phyloP scores from a whole-genome alignment of 1,140 invertebrate genomes.

The Calycopis cecrops region DNA sequence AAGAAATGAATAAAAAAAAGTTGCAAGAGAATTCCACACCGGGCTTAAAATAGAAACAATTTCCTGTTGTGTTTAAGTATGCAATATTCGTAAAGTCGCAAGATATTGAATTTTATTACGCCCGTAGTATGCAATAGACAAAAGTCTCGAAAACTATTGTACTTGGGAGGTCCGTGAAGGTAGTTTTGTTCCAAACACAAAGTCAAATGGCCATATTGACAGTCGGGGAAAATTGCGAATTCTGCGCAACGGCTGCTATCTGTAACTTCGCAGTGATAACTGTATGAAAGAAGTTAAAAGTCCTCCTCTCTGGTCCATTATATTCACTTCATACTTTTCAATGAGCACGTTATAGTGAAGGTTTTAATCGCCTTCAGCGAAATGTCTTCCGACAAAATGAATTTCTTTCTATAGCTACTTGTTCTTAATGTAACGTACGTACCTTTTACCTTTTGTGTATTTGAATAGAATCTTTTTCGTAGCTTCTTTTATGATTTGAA shows the following conservation, averaged over 20 bases:
- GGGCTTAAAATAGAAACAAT: constrained; percentile 10
- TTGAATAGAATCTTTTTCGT: no score
- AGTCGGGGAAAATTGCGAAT: constrained; percentile 5
- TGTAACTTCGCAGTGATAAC: not conserved
- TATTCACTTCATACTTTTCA: constrained; percentile 5
- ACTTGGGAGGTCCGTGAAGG: not conserved
- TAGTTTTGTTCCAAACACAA: not conserved
- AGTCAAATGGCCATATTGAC: constrained; percentile 8
- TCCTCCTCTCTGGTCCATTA: constrained; percentile 2
- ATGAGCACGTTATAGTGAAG: not conserved
- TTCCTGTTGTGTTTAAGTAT: constrained; percentile 8
- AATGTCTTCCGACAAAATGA: constrained; percentile 8
- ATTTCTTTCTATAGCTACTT: constrained; percentile 2
- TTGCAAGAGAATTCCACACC: no score
- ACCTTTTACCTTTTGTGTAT: not conserved
- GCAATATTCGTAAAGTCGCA: constrained; percentile 10
- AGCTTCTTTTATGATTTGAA: no score
- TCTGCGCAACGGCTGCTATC: not conserved
- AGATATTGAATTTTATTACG: constrained; percentile 10
- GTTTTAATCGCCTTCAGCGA: constrained; percentile 9
- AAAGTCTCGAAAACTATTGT: constrained; percentile 5
- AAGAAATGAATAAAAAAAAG: no score
- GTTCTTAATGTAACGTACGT: constrained; percentile 5
- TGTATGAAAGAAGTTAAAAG: constrained; percentile 8
- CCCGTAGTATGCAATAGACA: not conserved